Evolutionary conservation across 2,888 invertebrate genomes (phyloP).

Genomic region (Operophtera brumata): DNA sequence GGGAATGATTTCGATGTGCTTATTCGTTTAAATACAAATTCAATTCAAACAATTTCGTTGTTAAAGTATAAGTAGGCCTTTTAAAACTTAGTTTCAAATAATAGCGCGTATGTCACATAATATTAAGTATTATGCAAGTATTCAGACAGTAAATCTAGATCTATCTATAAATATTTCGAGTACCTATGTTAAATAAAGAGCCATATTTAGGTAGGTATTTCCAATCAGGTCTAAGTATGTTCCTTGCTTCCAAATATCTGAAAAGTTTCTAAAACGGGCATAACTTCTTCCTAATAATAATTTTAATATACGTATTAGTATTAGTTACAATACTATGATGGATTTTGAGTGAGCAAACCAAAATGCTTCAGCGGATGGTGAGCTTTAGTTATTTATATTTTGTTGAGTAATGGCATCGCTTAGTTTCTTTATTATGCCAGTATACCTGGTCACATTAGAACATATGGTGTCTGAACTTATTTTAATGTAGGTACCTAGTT

Average conservation of each 20-base stretch:
- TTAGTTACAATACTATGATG: conserved; percentile 33
- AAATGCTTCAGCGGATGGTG: background rate
- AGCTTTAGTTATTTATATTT: background rate
- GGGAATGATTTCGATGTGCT: conserved; percentile 61
- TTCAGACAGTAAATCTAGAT: background rate
- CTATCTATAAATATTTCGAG: background rate
- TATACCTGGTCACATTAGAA: too few relatives aligned
- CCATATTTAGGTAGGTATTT: background rate
- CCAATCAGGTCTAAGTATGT: conserved; percentile 40
- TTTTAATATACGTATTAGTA: conserved; percentile 25
- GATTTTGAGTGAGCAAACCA: conserved; percentile 23
- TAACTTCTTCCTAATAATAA: conserved; percentile 28
- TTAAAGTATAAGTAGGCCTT: conserved; percentile 10
- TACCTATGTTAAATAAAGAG: background rate
- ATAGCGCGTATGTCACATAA: too few relatives aligned
- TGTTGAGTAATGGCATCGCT: too few relatives aligned
- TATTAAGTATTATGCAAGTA: background rate
- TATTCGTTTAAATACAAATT: conserved; percentile 24
- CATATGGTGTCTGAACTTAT: too few relatives aligned
- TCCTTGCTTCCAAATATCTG: conserved; percentile 33
- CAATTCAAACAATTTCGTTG: conserved; percentile 35
- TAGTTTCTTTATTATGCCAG: too few relatives aligned
- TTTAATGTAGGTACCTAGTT: too few relatives aligned
- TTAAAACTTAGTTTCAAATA: background rate
- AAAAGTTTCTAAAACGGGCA: conserved; percentile 37